Conservation (phyloP, 2,113 vertebrate species). For the Porphyrio hochstetteri region DNA sequence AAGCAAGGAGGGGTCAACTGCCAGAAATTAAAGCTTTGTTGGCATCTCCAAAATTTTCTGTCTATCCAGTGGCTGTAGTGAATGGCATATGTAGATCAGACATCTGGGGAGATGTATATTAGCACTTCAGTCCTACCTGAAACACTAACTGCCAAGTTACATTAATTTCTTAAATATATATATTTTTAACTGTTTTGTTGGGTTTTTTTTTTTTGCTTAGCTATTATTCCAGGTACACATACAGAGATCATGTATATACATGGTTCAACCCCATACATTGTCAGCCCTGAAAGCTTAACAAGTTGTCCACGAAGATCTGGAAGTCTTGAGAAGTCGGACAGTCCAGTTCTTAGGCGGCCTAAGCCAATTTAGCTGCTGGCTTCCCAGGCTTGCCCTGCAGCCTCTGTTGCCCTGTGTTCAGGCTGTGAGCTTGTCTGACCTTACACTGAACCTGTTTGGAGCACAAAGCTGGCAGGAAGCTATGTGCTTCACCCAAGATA, state of each 20-base stretch:
- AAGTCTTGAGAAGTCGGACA: constrained; percentile 1
- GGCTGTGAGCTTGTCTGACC: constrained; percentile 42
- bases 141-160: background rate
- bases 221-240: background rate
- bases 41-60: background rate
- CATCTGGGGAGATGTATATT: background rate
- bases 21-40: background rate
- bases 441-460: constrained; percentile 36
- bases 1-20: background rate
- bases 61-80: background rate
- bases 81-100: background rate
- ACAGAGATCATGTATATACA: background rate
- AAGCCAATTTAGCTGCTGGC: background rate
- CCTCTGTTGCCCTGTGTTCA: background rate
- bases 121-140: background rate
- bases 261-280: background rate
- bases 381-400: background rate
- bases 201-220: background rate
- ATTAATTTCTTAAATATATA: background rate
- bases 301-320: background rate
- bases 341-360: constrained; percentile 2
- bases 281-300: background rate
- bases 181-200: background rate
- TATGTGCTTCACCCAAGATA: background rate
- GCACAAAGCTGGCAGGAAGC: constrained; percentile 44